Evolutionary conservation across 2,888 invertebrate genomes (phyloP).

Genomic region (Diogma glabrata): DNA sequence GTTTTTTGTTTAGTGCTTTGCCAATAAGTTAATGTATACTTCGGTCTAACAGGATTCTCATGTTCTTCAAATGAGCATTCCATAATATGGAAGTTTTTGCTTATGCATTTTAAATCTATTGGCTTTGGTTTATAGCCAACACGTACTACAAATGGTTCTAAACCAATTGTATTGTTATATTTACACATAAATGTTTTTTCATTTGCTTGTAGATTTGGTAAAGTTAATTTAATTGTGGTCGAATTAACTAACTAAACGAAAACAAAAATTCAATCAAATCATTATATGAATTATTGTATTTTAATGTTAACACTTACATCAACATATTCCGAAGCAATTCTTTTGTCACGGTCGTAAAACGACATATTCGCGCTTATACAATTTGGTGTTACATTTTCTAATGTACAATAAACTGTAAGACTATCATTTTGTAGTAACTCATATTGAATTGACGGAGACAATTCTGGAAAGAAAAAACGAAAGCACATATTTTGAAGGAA

Average conservation of each 20-base stretch:
- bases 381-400: neutral
- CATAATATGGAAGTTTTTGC: neutral
- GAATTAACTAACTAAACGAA: conserved; percentile 9
- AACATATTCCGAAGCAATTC: no score
- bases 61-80: no score
- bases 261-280: no score
- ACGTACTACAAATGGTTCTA: neutral
- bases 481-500: no score
- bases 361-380: conserved; percentile 3
- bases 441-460: neutral
- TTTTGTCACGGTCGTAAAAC: no score
- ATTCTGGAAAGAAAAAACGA: neutral
- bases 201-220: conserved; percentile 11
- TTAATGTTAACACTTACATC: no score
- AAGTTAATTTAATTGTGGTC: conserved; percentile 9
- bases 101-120: conserved; percentile 3
- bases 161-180: neutral
- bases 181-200: conserved; percentile 8
- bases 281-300: no score
- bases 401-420: neutral
- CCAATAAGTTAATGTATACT: no score
- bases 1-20: no score
- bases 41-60: no score
- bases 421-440: conserved; percentile 1
- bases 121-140: conserved; percentile 4